Base-by-base conservation (phyloP, 2,797 vertebrate genomes). In the Sternarchorhynchus goeldii region DNA sequence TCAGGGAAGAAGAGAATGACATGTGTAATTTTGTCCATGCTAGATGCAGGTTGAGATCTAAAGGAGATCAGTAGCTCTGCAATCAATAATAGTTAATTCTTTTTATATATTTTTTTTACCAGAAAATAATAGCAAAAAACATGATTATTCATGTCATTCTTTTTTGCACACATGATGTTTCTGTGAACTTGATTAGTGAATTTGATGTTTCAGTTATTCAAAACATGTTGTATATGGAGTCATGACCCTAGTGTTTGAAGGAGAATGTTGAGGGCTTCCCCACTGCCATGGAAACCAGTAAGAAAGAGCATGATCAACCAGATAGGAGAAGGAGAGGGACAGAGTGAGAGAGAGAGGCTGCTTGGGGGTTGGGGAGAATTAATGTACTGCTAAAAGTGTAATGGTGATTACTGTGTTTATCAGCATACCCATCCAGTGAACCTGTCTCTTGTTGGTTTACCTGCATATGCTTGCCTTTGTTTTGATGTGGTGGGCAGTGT, bases 211-310 rank as follows among this genome's bases (percentile, higher is more conserved):
- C 20, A 63, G 32, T 17, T 53, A 21, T 18, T 34, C 36, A 39
- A 50, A 12, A 50, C 45, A 50, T 50, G 41, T 45, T 36, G 8
- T n/a, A 41, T 32, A 65, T 58, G 73, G 1, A 55, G 5, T 2
- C 50, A 71, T 80, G 84, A 78, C 86, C 74, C 83, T 83, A 77
- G 87, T 85, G 86, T 87, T 68, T 57, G n/a, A 14, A 32, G 31
- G 34, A 3, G 31, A 53, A n/a, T 62, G 21, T 62, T 0, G 29
- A 70, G 56, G 17, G 66, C 63, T 69, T 39, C 32, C 45, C 55
- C 36, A 55, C 70, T 81, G 77, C 81, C 72, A 73, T 75, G 81
- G 83, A 81, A 89, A 78, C 87, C 86, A 84, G 87, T 87, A 85
- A 82, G 75, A 73, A 41, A 81, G 81, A 76, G 85, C 84, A 73